Conservation (phyloP, 2,113 vertebrate genomes). For the Macroglossus sobrinus region DNA sequence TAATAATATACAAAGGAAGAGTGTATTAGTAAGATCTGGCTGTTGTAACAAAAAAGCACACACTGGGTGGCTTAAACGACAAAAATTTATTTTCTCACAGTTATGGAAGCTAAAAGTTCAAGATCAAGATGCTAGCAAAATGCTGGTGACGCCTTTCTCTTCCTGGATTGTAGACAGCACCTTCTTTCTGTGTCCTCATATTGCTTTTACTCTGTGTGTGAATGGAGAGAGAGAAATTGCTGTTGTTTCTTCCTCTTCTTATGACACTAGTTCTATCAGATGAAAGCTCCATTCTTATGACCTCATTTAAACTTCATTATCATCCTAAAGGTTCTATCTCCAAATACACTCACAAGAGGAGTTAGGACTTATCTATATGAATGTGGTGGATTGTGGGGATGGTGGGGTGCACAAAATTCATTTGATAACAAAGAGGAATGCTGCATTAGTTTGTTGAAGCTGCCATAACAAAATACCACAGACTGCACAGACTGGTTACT, state of each 20-base stretch:
- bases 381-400: neutral
- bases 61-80: neutral
- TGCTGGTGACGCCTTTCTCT: neutral
- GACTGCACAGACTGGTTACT: neutral
- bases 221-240: neutral
- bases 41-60: neutral
- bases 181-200: neutral
- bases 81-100: neutral
- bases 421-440: neutral
- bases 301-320: neutral
- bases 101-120: neutral
- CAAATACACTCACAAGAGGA: neutral
- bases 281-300: neutral
- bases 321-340: neutral
- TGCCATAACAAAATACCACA: neutral
- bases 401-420: neutral
- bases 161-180: neutral
- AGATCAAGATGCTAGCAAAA: neutral
- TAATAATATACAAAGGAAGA: neutral
- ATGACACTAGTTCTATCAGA: neutral
- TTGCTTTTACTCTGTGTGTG: neutral
- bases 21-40: neutral
- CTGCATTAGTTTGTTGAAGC: neutral
- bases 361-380: neutral
- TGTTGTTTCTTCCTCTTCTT: neutral